These are phyloP conservation scores for Brotogeris chrysoptera DNA, from an alignment of 2,797 vertebrate genomes.

Conservation along the genomic window DNA sequence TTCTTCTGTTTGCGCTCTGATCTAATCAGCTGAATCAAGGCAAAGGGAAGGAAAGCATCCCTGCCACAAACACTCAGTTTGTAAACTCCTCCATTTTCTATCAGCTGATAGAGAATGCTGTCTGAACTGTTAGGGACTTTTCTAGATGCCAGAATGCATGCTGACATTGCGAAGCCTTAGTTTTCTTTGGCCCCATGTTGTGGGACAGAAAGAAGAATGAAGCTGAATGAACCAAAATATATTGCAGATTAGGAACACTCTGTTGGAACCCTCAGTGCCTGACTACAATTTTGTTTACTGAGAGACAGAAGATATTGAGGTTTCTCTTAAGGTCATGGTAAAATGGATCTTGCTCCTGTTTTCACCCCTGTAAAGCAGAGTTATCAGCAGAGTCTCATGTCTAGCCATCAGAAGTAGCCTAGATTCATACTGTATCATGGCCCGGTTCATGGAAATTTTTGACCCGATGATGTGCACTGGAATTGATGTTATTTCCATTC, in stretches of 20 bases:
- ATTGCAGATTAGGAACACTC: neutral
- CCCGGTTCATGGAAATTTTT: neutral
- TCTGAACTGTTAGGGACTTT: neutral
- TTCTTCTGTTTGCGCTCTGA: conserved; percentile 30
- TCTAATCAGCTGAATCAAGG: conserved; percentile 11
- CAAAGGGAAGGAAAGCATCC: neutral
- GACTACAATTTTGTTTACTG: neutral
- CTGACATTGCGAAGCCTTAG: neutral
- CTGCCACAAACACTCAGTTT: conserved; percentile 28
- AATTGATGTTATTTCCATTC: neutral
- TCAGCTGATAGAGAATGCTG: neutral
- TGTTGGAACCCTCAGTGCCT: rapidly evolving
- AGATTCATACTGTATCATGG: neutral
- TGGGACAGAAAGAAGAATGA: rapidly evolving
- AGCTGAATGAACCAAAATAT: neutral
- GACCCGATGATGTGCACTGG: rapidly evolving
- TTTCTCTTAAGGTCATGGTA: neutral
- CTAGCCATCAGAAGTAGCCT: neutral
- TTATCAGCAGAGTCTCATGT: neutral
- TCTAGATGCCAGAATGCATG: neutral
- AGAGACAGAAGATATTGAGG: neutral
- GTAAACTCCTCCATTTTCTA: neutral
- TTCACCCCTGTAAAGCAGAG: neutral
- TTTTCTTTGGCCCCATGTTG: neutral
- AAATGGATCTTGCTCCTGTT: neutral